A percentile compares a stretch with the other conserved stretches of the same genome.
Evolutionary conservation across 1,140 invertebrate species (phyloP).

Genomic region (Panonychus citri): DNA sequence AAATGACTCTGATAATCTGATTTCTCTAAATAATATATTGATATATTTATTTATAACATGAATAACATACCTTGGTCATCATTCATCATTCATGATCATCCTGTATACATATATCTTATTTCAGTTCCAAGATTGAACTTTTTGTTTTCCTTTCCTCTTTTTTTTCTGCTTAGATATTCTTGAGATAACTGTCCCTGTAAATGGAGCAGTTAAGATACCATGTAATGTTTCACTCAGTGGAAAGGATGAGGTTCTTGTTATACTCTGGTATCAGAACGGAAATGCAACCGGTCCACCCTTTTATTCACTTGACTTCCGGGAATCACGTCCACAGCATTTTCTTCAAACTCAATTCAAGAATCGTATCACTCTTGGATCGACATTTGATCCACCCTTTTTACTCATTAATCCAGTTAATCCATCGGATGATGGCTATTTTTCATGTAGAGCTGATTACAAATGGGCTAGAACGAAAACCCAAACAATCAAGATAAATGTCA

Average conservation of each 20-base stretch:
- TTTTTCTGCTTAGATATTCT: not conserved
- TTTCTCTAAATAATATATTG: too few relatives aligned
- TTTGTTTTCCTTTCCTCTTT: too few relatives aligned
- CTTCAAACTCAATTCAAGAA: not conserved
- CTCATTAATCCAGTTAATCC: not conserved
- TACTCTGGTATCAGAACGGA: not conserved
- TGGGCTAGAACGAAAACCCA: constrained; percentile 2
- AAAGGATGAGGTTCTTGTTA: not conserved
- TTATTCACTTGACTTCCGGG: not conserved
- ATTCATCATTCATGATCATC: too few relatives aligned
- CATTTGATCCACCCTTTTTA: not conserved
- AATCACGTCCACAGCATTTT: not conserved
- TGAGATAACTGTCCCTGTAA: not conserved
- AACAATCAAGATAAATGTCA: not conserved
- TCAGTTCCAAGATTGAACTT: too few relatives aligned
- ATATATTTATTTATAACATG: too few relatives aligned
- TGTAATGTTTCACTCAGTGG: not conserved
- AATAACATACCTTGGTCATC: too few relatives aligned
- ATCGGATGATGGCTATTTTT: not conserved
- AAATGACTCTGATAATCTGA: too few relatives aligned
- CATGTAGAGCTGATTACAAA: constrained; percentile 1
- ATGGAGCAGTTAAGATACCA: not conserved
- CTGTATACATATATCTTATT: too few relatives aligned
- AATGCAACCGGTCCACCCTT: constrained; percentile 1
- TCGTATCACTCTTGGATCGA: not conserved